Percentiles rank a stretch among this genome's conserved stretches.
Evolutionary conservation across 2,888 invertebrate genomes (phyloP).

Genomic region (Apodemia mormo): DNA sequence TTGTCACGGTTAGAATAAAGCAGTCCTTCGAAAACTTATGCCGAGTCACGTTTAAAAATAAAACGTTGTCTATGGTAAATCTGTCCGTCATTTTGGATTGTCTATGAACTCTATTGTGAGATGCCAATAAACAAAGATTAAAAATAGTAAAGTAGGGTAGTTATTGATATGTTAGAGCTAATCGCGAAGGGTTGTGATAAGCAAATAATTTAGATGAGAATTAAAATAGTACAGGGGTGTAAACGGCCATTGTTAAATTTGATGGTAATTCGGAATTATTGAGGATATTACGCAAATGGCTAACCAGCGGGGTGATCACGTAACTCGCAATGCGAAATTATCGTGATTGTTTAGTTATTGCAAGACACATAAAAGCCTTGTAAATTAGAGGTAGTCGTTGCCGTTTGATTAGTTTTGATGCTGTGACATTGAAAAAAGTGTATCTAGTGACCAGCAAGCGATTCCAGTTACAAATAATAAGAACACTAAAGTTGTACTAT

Average conservation of each 20-base stretch:
- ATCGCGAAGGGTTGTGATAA: conserved; percentile 33
- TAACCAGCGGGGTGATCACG: too few relatives aligned
- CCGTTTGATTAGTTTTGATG: too few relatives aligned
- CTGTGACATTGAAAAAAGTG: too few relatives aligned
- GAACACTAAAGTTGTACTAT: too few relatives aligned
- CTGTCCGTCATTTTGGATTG: conserved; percentile 50
- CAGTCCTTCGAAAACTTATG: conserved; percentile 44
- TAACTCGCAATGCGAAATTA: too few relatives aligned
- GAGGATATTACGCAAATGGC: too few relatives aligned
- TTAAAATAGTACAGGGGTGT: conserved; percentile 5
- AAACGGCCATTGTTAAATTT: not conserved
- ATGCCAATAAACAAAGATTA: conserved; percentile 71
- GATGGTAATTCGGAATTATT: too few relatives aligned
- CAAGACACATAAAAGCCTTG: too few relatives aligned
- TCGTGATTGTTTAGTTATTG: too few relatives aligned
- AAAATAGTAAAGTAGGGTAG: conserved; percentile 42
- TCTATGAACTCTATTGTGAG: conserved; percentile 44
- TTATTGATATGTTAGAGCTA: conserved; percentile 56
- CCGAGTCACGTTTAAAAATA: conserved; percentile 55
- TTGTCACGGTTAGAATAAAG: conserved; percentile 41
- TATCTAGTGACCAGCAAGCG: too few relatives aligned
- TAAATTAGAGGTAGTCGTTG: too few relatives aligned
- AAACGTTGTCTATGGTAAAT: conserved; percentile 38
- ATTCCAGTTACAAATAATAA: too few relatives aligned
- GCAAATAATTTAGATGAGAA: conserved; percentile 17